Evolutionary conservation across 2,888 invertebrate species (phyloP).

Genomic region (Andrena marginata): DNA sequence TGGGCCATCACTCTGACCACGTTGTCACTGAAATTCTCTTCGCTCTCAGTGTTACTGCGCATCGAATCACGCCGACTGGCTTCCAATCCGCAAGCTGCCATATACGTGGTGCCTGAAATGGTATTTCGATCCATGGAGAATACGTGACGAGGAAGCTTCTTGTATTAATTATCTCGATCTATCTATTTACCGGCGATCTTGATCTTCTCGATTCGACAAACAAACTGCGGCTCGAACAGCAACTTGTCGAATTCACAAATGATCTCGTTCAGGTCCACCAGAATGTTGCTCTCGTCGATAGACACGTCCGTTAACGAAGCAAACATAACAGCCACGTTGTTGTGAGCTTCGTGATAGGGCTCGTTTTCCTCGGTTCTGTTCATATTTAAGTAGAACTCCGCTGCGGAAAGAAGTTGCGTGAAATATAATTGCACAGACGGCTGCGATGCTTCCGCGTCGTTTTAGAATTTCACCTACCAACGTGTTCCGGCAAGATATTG

Average conservation of each 20-base stretch:
- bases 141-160: background rate
- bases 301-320: conserved; percentile 94
- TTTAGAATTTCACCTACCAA: conserved; percentile 88
- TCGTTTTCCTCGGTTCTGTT: conserved; percentile 89
- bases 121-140: background rate
- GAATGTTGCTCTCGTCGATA: conserved; percentile 89
- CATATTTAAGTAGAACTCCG: conserved; percentile 91
- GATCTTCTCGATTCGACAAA: conserved; percentile 95
- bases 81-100: conserved; percentile 97
- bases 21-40: conserved; percentile 75
- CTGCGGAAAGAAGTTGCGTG: conserved; percentile 84
- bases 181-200: conserved; percentile 93
- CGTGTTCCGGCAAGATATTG: conserved; percentile 97
- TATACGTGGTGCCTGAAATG: conserved; percentile 92
- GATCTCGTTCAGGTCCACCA: conserved; percentile 92
- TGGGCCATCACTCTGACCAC: conserved; percentile 88
- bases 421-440: background rate
- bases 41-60: conserved; percentile 74
- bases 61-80: conserved; percentile 89
- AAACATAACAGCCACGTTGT: conserved; percentile 97
- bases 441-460: background rate
- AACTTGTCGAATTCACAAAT: conserved; percentile 97
- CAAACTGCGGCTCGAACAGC: conserved; percentile 88
- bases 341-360: conserved; percentile 95
- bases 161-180: background rate